Conservation (phyloP, 2,113 vertebrate species). For the Pavo muticus region DNA sequence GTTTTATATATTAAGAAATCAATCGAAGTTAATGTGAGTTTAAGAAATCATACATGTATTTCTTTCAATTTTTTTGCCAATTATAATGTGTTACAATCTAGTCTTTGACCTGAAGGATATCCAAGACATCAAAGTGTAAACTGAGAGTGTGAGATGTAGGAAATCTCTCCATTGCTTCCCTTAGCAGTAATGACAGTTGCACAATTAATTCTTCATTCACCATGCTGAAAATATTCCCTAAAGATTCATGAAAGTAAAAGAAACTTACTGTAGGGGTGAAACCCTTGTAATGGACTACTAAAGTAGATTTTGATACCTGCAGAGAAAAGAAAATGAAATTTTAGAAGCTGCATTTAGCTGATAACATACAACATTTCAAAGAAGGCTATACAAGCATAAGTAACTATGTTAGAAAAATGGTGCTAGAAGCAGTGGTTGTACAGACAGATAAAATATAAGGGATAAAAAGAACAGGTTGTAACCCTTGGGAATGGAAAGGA, state of each 20-base stretch:
- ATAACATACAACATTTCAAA: slow-evolving; percentile 34
- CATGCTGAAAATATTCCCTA: slow-evolving; percentile 28
- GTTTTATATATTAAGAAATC: not conserved
- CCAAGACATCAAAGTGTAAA: slow-evolving; percentile 13
- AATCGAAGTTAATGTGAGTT: not conserved
- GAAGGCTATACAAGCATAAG: slow-evolving; percentile 26
- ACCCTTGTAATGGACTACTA: slow-evolving; percentile 49
- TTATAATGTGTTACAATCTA: not conserved
- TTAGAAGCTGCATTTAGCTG: slow-evolving; percentile 60
- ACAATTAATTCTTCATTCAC: slow-evolving; percentile 54
- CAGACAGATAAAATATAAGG: slow-evolving; percentile 39
- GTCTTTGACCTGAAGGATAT: slow-evolving; percentile 2
- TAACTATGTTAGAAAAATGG: slow-evolving; percentile 19
- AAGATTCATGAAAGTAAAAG: slow-evolving; percentile 53
- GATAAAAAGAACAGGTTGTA: slow-evolving; percentile 49
- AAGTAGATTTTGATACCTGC: slow-evolving; percentile 60
- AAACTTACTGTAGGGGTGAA: slow-evolving; percentile 29
- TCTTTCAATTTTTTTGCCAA: not conserved
- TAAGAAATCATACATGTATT: not conserved
- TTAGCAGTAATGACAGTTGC: slow-evolving; percentile 22
- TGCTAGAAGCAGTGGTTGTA: slow-evolving; percentile 38
- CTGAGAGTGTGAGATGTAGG: not conserved
- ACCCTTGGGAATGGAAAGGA: slow-evolving; percentile 17
- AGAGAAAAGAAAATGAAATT: slow-evolving; percentile 64
- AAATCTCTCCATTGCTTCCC: not conserved